These are phyloP conservation scores for Selene dorsalis DNA, from an alignment of 2,797 vertebrate genomes.

Conservation along the genomic window DNA sequence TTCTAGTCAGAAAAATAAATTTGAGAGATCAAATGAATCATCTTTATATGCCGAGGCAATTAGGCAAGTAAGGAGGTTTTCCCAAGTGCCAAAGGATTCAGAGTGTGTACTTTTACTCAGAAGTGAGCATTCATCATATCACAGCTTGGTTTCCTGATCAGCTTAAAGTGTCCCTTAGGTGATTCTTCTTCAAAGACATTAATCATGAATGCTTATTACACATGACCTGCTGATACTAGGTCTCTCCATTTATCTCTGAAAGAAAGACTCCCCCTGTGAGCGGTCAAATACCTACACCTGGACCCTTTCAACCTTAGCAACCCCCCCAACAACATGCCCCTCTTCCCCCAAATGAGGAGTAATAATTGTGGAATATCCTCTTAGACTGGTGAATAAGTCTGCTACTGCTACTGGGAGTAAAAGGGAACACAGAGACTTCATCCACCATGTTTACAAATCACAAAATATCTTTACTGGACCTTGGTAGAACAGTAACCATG, in stretches of 20 bases:
- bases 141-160: slow-evolving; percentile 73
- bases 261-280: slow-evolving; percentile 55
- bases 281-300: slow-evolving; percentile 72
- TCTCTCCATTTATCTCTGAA: slow-evolving; percentile 66
- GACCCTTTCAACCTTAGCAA: slow-evolving; percentile 50
- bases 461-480: neutral
- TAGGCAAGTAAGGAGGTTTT: slow-evolving; percentile 54
- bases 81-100: slow-evolving; percentile 56
- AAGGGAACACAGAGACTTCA: neutral
- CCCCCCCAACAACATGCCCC: neutral
- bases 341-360: slow-evolving; percentile 4
- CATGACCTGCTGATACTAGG: slow-evolving; percentile 71
- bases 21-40: slow-evolving; percentile 65
- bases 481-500: neutral
- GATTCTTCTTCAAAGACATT: slow-evolving; percentile 77
- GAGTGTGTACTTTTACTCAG: slow-evolving; percentile 70
- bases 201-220: slow-evolving; percentile 77
- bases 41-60: slow-evolving; percentile 60
- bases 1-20: slow-evolving; percentile 53
- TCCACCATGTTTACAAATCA: neutral
- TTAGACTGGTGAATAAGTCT: neutral
- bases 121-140: slow-evolving; percentile 72
- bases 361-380: slow-evolving; percentile 1
- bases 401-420: neutral
- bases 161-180: slow-evolving; percentile 73